These are phyloP conservation scores for Strigamia maritima DNA, from an alignment of 2,888 invertebrate genomes.

Conservation along the genomic window DNA sequence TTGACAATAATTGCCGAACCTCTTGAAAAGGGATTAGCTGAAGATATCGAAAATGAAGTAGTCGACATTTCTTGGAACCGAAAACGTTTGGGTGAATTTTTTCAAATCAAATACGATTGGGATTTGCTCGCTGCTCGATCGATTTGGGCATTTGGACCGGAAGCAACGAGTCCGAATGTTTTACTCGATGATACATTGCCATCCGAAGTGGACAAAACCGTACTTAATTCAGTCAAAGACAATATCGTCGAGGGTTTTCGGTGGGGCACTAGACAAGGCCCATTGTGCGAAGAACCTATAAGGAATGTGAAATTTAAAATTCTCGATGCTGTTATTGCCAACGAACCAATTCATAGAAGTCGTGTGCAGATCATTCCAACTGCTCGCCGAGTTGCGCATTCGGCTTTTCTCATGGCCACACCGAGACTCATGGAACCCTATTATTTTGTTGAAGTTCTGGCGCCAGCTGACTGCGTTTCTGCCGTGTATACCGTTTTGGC, in stretches of 20 bases:
- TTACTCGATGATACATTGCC: conserved; percentile 67
- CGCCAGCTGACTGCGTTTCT: conserved; percentile 98
- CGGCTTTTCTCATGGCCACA: conserved; percentile 98
- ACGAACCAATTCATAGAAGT: conserved; percentile 92
- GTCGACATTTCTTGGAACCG: conserved; percentile 85
- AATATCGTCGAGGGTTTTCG: conserved; percentile 98
- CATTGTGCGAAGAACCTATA: conserved; percentile 96
- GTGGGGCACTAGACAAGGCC: conserved; percentile 98
- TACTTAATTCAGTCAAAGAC: conserved; percentile 89
- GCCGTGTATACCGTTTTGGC: conserved; percentile 98
- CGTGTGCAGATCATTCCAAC: conserved; percentile 90
- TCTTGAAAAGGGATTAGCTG: conserved; percentile 92
- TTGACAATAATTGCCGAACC: conserved; percentile 99
- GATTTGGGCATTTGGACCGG: conserved; percentile 99
- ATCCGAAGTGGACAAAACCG: conserved; percentile 77
- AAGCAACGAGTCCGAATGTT: conserved; percentile 90
- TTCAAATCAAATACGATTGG: conserved; percentile 99
- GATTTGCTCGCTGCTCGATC: conserved; percentile 96
- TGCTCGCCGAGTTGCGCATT: conserved; percentile 92
- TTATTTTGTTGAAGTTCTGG: conserved; percentile 95
- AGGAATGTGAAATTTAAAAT: conserved; percentile 99
- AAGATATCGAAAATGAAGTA: conserved; percentile 97
- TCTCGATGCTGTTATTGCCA: conserved; percentile 92
- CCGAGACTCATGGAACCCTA: conserved; percentile 99
- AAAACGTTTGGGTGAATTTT: conserved; percentile 94